Evolutionary conservation across 2,888 invertebrate species (phyloP), one percentile per base, ranked within the genome.

Genomic region (Craniophora ligustri): DNA sequence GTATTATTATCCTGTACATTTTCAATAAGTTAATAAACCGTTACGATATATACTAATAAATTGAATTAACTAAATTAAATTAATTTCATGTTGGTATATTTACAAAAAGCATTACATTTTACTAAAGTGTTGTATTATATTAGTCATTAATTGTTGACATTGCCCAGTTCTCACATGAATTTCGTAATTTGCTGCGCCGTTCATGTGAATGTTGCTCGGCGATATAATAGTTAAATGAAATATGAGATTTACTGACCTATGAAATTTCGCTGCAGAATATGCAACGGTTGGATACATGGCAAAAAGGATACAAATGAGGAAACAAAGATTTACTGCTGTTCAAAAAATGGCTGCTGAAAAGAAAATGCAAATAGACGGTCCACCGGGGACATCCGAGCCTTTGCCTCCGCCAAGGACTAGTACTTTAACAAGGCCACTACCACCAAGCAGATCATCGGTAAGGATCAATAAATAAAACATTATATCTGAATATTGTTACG

Each of bases 201-300:
- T 36, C 7, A 28, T 31, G 11, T 49, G 11, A 47, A 36, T 19
- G 54, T 50, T 21, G 59, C 74, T 70, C 35, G 18, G 71, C 70
- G 67, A 62, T 46, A 26, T 42, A 19, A 13, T 21, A 30, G 18
- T 40, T 6, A 3, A 39, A 34, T 28, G 10, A 6, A 35, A 31
- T 30, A n/a, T 28, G 15, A 42, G 13, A 39, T 54, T 53, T 41
- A 39, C 41, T 28, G 19, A 50, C 21, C 7, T 30, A 31, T 30
- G 35, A 26, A 30, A 44, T 48, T 70, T 74, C 50, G 19, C 93
- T 93, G 72, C 95, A 98, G 99, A 99, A 95, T 99, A 99, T 92
- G 99, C 99, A 69, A 98, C 98, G 73, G 99, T 99, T 78, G 98
- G 98, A 76, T 99, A 99, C 93, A 97, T 99, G 97, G 98, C 98